These are phyloP conservation scores for Hypanus sabinus DNA, from an alignment of 2,113 vertebrate species.

Conservation along the genomic window DNA sequence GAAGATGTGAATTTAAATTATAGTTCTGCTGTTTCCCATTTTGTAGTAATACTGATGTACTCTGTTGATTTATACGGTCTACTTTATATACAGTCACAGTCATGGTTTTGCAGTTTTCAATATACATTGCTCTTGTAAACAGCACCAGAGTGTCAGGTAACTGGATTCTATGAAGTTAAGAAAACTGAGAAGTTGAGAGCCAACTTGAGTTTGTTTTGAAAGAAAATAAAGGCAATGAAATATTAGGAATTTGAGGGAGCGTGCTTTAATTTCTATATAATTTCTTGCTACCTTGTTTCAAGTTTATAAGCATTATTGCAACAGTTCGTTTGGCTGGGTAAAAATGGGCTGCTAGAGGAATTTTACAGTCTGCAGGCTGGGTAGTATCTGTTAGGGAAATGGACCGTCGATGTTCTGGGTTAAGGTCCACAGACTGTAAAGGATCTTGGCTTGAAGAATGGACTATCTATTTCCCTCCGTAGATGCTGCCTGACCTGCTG, in stretches of 20 bases:
- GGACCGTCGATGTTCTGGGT: no score
- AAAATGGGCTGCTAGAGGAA: no score
- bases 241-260: neutral
- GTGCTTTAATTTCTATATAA: no score
- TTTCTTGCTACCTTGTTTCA: neutral
- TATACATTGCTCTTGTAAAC: neutral
- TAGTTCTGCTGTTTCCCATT: neutral
- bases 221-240: conserved; percentile 37
- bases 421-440: no score
- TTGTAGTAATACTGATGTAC: neutral
- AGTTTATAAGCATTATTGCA: neutral
- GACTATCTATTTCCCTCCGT: no score
- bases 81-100: neutral
- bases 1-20: no score
- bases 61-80: neutral
- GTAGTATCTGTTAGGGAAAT: no score
- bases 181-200: neutral
- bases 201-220: conserved; percentile 40
- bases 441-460: no score
- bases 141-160: neutral
- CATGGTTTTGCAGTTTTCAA: neutral
- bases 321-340: neutral
- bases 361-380: no score
- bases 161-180: neutral
- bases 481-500: no score